Evolutionary conservation across 2,888 invertebrate genomes (phyloP).

Genomic region (Schrankia costaestrigalis): DNA sequence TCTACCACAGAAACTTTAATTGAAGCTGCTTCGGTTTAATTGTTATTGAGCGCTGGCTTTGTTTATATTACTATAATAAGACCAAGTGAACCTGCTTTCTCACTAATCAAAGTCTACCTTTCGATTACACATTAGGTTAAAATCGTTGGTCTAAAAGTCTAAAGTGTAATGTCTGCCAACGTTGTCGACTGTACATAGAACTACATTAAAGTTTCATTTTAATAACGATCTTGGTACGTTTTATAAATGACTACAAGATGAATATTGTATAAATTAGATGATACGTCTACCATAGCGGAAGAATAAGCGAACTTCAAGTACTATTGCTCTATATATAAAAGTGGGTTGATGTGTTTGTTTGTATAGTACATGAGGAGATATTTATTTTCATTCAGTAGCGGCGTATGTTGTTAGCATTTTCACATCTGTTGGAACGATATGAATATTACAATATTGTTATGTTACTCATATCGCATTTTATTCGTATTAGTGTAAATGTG

Average conservation of each 20-base stretch:
- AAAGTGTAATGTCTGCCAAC: too few species aligned
- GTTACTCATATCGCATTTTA: constrained; percentile 30
- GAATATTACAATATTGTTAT: constrained; percentile 35
- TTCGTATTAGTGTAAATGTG: constrained; percentile 4
- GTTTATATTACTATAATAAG: too few species aligned
- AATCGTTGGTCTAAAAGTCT: too few species aligned
- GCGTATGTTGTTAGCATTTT: constrained; percentile 41
- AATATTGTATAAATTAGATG: constrained; percentile 22
- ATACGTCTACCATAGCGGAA: constrained; percentile 30
- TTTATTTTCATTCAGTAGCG: constrained; percentile 64
- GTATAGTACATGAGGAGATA: constrained; percentile 57
- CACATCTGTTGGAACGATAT: constrained; percentile 41
- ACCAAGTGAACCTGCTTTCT: too few species aligned
- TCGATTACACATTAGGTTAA: too few species aligned
- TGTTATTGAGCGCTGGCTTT: too few species aligned
- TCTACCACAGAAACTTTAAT: too few species aligned
- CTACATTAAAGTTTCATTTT: constrained; percentile 20
- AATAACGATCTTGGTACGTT: constrained; percentile 17
- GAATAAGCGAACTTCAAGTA: constrained; percentile 43
- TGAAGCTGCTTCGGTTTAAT: too few species aligned
- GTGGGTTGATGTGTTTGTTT: constrained; percentile 60
- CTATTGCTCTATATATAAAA: constrained; percentile 53
- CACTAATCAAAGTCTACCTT: too few species aligned
- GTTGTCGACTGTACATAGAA: too few species aligned
- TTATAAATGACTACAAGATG: constrained; percentile 12